Base-by-base conservation (phyloP, 1,140 invertebrate genomes). In the Phortica variegata region DNA sequence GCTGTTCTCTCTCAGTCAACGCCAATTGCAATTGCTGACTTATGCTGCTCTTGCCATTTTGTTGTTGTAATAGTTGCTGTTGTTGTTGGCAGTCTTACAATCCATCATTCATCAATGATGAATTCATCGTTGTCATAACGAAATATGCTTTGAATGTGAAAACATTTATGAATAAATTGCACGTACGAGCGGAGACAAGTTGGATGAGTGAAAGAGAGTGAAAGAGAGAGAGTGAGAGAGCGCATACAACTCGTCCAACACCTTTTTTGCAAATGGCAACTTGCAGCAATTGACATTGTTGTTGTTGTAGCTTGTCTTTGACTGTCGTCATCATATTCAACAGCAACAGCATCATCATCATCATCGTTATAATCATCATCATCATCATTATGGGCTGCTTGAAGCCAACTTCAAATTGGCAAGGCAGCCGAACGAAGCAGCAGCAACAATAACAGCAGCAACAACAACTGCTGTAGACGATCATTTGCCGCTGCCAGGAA, bases 91-190 rank as follows among this genome's bases (percentile, higher is more conserved):
- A 61, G n/a, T n/a, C n/a, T n/a, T n/a, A n/a, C n/a, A 65, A 72
- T 72, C 68, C 63, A 72, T 72, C 68, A 65, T 65, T 61, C 60
- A 72, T 72, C 68, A 65, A 61, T 73, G 63, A 60, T 47, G 61
- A 68, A 72, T 72, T 65, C 68, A 65, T 72, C 68, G 72, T 54
- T 60, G 68, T 68, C 68, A 72, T 58, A 53, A 56, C 49, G 58
- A 56, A 41, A 54, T 61, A 54, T 54, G 56, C 58, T 58, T 60
- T 61, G 58, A 61, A 59, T 72, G 62, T 68, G 61, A 61, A 55
- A 65, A 58, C 55, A 72, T 72, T 72, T 72, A 65, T 72, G 61
- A 62, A 72, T 72, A 62, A 65, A 72, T 65, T 65, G 69, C 65
- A 68, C 54, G 50, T 60, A 55, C 54, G 60, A 47, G 6, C 6